phyloP scores from a whole-genome alignment of 2,113 vertebrate genomes.

The Hypanus sabinus region DNA sequence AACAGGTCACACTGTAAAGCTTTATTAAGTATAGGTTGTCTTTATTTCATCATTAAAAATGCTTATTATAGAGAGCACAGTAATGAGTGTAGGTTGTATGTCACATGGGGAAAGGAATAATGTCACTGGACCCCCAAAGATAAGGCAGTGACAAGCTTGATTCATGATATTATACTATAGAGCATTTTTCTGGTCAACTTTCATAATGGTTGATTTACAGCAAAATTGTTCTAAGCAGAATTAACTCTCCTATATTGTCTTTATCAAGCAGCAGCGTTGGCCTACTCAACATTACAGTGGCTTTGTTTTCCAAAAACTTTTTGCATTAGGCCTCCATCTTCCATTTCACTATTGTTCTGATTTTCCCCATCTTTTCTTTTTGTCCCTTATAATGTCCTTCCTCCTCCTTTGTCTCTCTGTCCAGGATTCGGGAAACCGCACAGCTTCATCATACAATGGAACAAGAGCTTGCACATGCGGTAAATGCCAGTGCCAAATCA shows the following conservation, averaged over 20 bases:
- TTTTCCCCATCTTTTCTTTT: neutral
- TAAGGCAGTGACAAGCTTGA: neutral
- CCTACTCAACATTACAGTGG: neutral
- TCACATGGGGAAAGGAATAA: no score
- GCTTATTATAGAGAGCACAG: neutral
- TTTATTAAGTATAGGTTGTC: neutral
- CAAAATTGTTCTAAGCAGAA: neutral
- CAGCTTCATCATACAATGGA: slow-evolving; percentile 81
- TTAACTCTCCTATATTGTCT: neutral
- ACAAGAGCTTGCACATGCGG: slow-evolving; percentile 91
- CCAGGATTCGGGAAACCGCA: slow-evolving; percentile 85
- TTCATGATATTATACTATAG: neutral
- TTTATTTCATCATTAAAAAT: neutral
- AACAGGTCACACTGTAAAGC: no score
- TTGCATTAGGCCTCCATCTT: neutral
- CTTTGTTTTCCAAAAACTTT: neutral
- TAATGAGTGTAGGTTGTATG: neutral
- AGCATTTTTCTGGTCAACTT: neutral
- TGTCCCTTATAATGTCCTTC: slow-evolving; percentile 7
- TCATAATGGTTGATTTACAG: neutral
- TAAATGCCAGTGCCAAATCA: slow-evolving; percentile 92
- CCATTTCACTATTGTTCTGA: neutral
- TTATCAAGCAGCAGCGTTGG: neutral
- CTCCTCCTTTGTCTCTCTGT: slow-evolving; percentile 37
- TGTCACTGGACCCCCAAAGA: neutral